Conservation (phyloP, 2,113 vertebrate genomes). For the Ammodytes marinus region DNA sequence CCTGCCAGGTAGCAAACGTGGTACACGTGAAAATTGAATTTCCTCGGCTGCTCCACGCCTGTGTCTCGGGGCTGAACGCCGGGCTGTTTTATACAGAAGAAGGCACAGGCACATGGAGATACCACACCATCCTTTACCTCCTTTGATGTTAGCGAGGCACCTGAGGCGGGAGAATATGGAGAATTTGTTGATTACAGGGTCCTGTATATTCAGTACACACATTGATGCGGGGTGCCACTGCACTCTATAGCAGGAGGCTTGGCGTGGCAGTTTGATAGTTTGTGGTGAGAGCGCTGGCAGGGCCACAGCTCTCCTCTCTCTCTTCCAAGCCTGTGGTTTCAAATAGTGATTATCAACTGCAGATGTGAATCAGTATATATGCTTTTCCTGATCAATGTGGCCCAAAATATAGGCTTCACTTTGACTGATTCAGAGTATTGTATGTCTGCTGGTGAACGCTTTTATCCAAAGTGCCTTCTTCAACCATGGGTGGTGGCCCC, state of each 20-base stretch:
- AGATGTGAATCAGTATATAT: constrained; percentile 68
- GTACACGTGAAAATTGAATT: constrained; percentile 72
- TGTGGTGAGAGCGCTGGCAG: constrained; percentile 64
- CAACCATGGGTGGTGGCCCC: neutral
- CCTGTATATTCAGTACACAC: constrained; percentile 77
- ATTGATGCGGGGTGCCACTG: constrained; percentile 37
- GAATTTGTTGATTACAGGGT: constrained; percentile 75
- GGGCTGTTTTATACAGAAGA: constrained; percentile 65
- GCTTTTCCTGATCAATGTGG: constrained; percentile 49
- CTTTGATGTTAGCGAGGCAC: constrained; percentile 81
- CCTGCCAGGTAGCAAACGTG: constrained; percentile 61
- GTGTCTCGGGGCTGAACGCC: constrained; percentile 70
- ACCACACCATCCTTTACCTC: constrained; percentile 69
- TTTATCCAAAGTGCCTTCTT: constrained; percentile 46
- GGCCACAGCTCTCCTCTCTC: constrained; percentile 34
- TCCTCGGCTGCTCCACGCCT: constrained; percentile 66
- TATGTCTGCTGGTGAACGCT: constrained; percentile 6
- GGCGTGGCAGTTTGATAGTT: constrained; percentile 66
- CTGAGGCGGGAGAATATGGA: constrained; percentile 69
- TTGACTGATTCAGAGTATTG: constrained; percentile 24
- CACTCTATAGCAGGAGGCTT: constrained; percentile 35
- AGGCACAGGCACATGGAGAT: constrained; percentile 71
- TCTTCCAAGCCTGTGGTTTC: constrained; percentile 67
- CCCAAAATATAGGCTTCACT: constrained; percentile 37
- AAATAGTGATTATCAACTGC: constrained; percentile 61